Base-by-base conservation (phyloP, 2,113 vertebrate species). In the Tragelaphus strepsiceros region DNA sequence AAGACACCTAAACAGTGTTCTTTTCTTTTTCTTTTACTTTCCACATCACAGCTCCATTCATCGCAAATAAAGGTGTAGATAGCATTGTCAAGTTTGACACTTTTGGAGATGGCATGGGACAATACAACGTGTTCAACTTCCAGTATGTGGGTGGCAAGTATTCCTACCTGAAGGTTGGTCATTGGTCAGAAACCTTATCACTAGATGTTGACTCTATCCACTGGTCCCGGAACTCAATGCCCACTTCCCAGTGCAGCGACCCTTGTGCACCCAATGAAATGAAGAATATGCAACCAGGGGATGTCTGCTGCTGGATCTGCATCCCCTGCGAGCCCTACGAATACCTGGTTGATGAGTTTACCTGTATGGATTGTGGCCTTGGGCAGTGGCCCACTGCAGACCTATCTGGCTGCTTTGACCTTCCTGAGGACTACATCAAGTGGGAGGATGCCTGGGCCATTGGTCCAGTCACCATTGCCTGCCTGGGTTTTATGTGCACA, bases 361-460 rank as follows among this genome's bases (percentile, higher is more conserved):
- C 99, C 62, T 99, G 99, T 93, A 98, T 98, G 15, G 99, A 99
- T 67, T 99, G 99, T 0, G 99, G 99, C 30, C 99, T 99, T 21
- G 99, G 99, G 88, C 99, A 99, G 96, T 99, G 99, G 99, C 99
- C 99, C 86, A 99, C 98, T 0, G 98, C 99, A 5, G 99, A 99
- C 97, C 99, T 99, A 56, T 99, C 99, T 12, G 99, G 99, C 87
- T 99, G 99, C 96, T 99, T 99, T 0, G 99, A 99, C 96, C 99
- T 99, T 64, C 99, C 99, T 0, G 99, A 99, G 99, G 99, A 99
- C 98, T 99, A 99, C 95, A 99, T 99, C 97, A 99, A 99, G 98
- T 99, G 99, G 99, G 99, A 99, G 98, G 99, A 99, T 49, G 99
- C 99, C 96, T 99, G 99, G 99, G 99, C 99, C 81, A 99, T 99